Evolutionary conservation across 1,140 invertebrate genomes (phyloP), one percentile per base, ranked within the genome.

Genomic region (Sminthurides bifidus): DNA sequence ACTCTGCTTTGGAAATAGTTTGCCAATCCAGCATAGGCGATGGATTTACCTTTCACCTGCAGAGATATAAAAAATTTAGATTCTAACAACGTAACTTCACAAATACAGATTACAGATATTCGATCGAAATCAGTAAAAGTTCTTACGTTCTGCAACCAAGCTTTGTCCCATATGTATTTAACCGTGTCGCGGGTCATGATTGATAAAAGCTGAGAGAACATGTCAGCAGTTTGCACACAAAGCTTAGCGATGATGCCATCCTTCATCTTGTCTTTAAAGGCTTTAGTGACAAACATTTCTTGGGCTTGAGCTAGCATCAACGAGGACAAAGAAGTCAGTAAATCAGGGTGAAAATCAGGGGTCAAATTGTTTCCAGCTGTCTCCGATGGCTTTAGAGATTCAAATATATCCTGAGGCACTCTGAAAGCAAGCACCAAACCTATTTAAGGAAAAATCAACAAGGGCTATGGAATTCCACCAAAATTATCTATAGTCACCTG

Each of bases 221-320:
- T 75, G 71, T 97, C 93, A 66, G 92, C 91, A 66, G 84, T 84
- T 70, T 96, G 91, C 40, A 83, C 79, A 58, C 89, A 86, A 57
- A 99, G 75, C 76, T 92, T 96, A 14, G 92, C 91, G 60, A 97
- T 78, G 64, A 94, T 71, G 3, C 59, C 67, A 56, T 78, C 74
- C 61, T 81, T 82, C 78, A 81, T 82, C 43, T 73, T 69, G 90
- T 87, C 91, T 69, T 85, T 79, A 53, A 91, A 85, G 23, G 92
- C 92, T 75, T 99, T 98, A 56, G 84, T 79, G 44, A 92, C 91
- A 69, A 98, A 91, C 55, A 92, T 84, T 75, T 99, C 95, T 74
- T 98, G 94, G 1, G 91, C 94, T 72, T 98, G 94, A 4, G 95
- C 93, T 1, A 98, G 72, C 92, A 98, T 97, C 38, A 98, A 72